Evolutionary conservation across 2,797 vertebrate genomes (phyloP).

Genomic region (Trichosurus vulpecula): DNA sequence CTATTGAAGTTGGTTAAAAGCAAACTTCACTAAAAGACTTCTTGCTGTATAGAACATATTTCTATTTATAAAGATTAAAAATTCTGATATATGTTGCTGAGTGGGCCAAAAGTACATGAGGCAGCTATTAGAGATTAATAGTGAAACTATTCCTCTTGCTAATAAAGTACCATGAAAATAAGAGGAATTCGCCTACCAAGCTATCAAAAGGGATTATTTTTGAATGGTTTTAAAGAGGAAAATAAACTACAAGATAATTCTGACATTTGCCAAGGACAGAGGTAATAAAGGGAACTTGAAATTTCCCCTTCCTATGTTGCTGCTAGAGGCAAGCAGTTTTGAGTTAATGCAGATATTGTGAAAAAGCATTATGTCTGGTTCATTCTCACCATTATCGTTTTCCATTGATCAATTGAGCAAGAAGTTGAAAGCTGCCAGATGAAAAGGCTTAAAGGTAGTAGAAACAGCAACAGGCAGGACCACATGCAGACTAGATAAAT

Average conservation of each 20-base stretch:
- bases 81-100: conserved; percentile 41
- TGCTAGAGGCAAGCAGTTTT: background rate
- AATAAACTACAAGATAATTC: conserved; percentile 28
- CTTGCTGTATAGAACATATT: conserved; percentile 49
- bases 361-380: conserved; percentile 16
- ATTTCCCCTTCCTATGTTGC: background rate
- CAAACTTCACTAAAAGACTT: conserved; percentile 57
- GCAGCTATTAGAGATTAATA: conserved; percentile 44
- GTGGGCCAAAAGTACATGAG: conserved; percentile 30
- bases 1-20: conserved; percentile 50
- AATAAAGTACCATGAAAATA: conserved; percentile 40
- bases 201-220: background rate
- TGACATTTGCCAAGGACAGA: conserved; percentile 42
- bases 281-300: background rate
- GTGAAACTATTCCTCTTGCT: conserved; percentile 29
- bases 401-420: background rate
- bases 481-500: background rate
- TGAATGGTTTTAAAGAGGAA: conserved; percentile 28
- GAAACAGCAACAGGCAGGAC: conserved; percentile 5
- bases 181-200: conserved; percentile 36
- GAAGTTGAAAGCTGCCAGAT: conserved; percentile 23
- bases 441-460: conserved; percentile 45
- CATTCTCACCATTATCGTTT: conserved; percentile 37
- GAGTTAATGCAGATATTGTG: background rate
- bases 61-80: conserved; percentile 52